phyloP scores from a whole-genome alignment of 2,797 vertebrate genomes.

The Leptodactylus fallax region DNA sequence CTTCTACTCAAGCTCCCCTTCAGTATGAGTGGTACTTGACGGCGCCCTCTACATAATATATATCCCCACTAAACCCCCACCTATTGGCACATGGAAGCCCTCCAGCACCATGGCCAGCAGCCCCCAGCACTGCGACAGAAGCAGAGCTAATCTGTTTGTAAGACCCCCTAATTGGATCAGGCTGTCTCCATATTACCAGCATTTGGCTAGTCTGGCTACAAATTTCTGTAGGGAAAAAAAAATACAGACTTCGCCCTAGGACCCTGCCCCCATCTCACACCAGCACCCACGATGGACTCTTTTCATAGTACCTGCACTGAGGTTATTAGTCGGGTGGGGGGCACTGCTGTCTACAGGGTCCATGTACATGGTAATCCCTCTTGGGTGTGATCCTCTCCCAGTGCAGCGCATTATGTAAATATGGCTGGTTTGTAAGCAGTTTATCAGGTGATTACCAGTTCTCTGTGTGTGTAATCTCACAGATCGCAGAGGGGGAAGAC shows the following conservation, averaged over 20 bases:
- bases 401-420: constrained; percentile 87
- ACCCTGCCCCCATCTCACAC: background rate
- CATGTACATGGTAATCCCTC: constrained; percentile 75
- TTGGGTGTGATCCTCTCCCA: constrained; percentile 77
- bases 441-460: constrained; percentile 82
- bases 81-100: constrained; percentile 21
- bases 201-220: constrained; percentile 71
- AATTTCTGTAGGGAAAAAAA: constrained; percentile 67
- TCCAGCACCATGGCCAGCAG: constrained; percentile 53
- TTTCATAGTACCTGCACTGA: constrained; percentile 46
- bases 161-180: constrained; percentile 71
- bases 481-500: constrained; percentile 72
- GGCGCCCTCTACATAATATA: constrained; percentile 68
- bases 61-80: constrained; percentile 42
- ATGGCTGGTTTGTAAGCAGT: constrained; percentile 86
- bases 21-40: constrained; percentile 48
- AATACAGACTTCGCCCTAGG: background rate
- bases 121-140: constrained; percentile 52
- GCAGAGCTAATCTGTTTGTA: constrained; percentile 66
- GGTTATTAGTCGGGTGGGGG: constrained; percentile 70
- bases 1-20: constrained; percentile 57
- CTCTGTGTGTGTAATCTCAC: constrained; percentile 74
- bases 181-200: constrained; percentile 69
- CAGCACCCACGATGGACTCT: background rate
- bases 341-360: constrained; percentile 72